Evolutionary conservation across 2,113 vertebrate genomes (phyloP), one percentile per base, ranked within the genome.

Genomic region (Rattus rattus): DNA sequence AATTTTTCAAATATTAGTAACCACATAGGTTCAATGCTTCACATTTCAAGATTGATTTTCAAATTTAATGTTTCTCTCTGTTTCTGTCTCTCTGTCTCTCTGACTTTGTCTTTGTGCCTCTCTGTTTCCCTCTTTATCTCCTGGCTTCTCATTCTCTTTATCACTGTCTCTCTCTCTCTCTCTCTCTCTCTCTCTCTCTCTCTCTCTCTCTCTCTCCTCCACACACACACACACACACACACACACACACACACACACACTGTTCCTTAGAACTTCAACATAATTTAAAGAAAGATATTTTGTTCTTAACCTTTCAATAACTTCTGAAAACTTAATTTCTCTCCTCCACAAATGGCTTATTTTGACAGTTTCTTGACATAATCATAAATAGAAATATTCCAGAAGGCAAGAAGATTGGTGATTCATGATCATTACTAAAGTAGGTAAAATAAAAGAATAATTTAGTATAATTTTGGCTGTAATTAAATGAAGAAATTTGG

Each of bases 371-470:
- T 49, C 85, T 72, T 92, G 94, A 94, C 2, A 0, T 73, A 85
- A 94, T 92, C 56, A 95, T 92, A 97, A 97, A 95, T 90, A 95
- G 88, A 88, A 94, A 92, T 97, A 92, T 96, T 96, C 39, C 4
- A 88, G n/a, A 88, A 72, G 30, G 11, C 7, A 79, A 83, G 69
- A 83, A 88, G 70, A 86, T 20, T 88, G 20, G 59, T 96, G 95
- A 97, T 65, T 92, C 92, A 88, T 3, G 3, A 76, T 96, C 7
- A 85, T 76, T 94, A 59, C 65, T 92, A 90, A 96, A 97, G 88
- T 81, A 80, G 17, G 56, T 76, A 85, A 93, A 94, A 90, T 91
- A 90, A 97, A 92, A 94, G 83, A 76, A 76, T 80, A 92, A 88
- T 94, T 96, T 49, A 75, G 65, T 5, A 59, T 88, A 92, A 94